Conservation (phyloP, 1,140 invertebrate species). For the Micrasema longulum region DNA sequence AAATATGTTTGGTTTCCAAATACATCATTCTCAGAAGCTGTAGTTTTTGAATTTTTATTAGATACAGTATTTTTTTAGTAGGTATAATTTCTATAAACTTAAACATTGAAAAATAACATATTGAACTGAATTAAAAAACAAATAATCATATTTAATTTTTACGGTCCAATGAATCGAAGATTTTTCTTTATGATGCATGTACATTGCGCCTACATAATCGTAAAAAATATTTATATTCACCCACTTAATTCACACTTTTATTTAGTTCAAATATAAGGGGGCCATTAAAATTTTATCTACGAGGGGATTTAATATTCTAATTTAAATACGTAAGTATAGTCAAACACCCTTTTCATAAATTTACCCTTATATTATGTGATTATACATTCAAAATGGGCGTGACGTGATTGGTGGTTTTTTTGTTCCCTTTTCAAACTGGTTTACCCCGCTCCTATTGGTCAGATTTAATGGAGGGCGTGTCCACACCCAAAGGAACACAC, state of each 20-base stretch:
- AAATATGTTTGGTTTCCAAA: no score
- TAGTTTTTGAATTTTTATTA: no score
- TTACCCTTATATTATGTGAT: neutral
- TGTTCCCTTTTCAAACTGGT: conserved; percentile 24
- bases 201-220: no score
- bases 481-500: neutral
- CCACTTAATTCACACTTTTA: neutral
- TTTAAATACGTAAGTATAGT: no score
- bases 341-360: conserved; percentile 19
- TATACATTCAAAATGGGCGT: conserved; percentile 10
- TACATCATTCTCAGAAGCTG: no score
- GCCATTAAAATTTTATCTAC: conserved; percentile 5
- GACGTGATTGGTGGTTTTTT: neutral
- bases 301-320: neutral
- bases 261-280: neutral
- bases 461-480: neutral
- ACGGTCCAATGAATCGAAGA: no score
- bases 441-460: neutral
- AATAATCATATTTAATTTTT: no score
- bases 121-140: no score
- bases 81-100: no score
- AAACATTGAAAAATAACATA: no score
- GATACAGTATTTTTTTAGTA: no score
- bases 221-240: neutral
- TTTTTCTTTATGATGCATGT: no score